Conservation (phyloP, 2,888 invertebrate genomes). For the Eupithecia dodoneata region DNA sequence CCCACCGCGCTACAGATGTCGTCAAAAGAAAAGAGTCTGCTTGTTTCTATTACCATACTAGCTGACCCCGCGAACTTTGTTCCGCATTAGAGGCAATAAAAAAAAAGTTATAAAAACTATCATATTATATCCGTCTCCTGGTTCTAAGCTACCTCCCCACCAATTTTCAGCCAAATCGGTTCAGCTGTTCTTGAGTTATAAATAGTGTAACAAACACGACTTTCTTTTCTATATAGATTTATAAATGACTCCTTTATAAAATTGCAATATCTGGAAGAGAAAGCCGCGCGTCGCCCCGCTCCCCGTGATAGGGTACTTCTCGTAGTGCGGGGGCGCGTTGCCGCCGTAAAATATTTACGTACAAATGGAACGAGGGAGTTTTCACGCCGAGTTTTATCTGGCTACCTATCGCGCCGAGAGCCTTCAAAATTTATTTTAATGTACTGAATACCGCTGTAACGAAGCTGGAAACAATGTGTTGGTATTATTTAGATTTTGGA, state of each 20-base stretch:
- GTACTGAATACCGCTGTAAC: conserved; percentile 15
- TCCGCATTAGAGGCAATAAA: no score
- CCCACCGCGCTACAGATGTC: no score
- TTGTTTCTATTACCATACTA: no score
- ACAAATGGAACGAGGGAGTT: conserved; percentile 43
- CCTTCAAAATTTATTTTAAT: conserved; percentile 22
- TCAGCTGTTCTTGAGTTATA: no score
- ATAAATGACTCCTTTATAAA: not conserved
- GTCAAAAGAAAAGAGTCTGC: no score
- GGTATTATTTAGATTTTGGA: conserved; percentile 7
- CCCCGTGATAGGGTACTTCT: not conserved
- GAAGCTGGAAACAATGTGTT: conserved; percentile 10
- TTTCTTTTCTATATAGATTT: no score
- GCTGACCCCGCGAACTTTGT: no score
- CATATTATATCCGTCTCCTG: no score
- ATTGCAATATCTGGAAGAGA: not conserved
- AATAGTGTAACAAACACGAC: no score
- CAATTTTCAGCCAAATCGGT: no score
- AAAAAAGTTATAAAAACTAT: no score
- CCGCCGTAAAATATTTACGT: conserved; percentile 45
- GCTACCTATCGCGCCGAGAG: conserved; percentile 22
- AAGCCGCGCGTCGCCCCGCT: not conserved
- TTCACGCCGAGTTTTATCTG: conserved; percentile 42
- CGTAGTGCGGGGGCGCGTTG: conserved; percentile 41
- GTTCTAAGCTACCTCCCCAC: no score